Evolutionary conservation across 2,888 invertebrate species (phyloP), one percentile per base, ranked within the genome.

Genomic region (Mongoloraphidia duomilia): DNA sequence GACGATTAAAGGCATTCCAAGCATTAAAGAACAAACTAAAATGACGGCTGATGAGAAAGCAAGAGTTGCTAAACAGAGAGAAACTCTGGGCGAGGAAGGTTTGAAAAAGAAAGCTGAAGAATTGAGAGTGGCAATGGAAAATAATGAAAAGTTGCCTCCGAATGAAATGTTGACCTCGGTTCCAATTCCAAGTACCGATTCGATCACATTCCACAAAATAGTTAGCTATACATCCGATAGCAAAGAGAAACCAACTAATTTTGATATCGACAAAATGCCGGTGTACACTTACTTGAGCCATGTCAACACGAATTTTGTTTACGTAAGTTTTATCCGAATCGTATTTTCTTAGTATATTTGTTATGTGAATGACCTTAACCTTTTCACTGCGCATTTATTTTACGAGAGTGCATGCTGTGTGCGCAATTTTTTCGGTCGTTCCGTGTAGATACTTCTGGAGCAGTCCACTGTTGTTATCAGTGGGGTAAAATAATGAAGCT

Each of bases 231-330:
- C 67, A 11, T 68, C 71, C 17, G 69, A 66, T 40, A 62, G 63
- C 11, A 44, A 53, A 12, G 63, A 70, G 36, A 70, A 70, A 48
- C 68, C 71, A 56, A 72, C 75, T 1, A 66, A 76, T 58, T 72
- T 82, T 54, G 73, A 80, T 61, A 67, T 84, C 10, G 64, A 67
- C 2, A 69, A 79, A 44, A 65, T 88, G 41, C 88, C 90, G 0
- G 69, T 89, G 14, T 83, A 78, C 60, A 79, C 88, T 1, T 80
- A 86, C 55, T 72, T 89, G 45, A 86, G 90, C 67, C 80, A 86
- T 63, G 69, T 90, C 44, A 80, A 84, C 55, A 84, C 87, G 2
- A 86, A 85, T 66, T 91, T 92, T 65, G 80, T 89, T 54, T 84
- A 87, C 67, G 89, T 90, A 66, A 75, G 81, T 76, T 57, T 38